Conservation (phyloP, 2,888 invertebrate species). For the Horisme vitalbata region DNA sequence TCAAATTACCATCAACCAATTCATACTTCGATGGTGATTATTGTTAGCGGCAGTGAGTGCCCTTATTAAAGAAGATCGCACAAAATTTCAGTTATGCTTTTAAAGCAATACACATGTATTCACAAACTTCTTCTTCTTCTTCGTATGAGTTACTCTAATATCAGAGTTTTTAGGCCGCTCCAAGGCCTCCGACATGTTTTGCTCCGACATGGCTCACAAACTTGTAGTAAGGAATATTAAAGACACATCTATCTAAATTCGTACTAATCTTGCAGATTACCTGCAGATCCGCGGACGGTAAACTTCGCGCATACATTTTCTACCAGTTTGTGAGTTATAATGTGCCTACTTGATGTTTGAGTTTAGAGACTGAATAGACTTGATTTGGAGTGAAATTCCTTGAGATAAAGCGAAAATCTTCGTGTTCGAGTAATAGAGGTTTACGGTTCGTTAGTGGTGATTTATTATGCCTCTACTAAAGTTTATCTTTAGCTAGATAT, state of each 20-base stretch:
- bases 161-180: neutral
- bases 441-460: slow-evolving; percentile 17
- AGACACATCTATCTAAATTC: neutral
- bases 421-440: slow-evolving; percentile 9
- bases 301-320: slow-evolving; percentile 48
- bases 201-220: too few relatives aligned
- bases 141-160: neutral
- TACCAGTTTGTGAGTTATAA: slow-evolving; percentile 21
- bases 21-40: too few relatives aligned
- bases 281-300: slow-evolving; percentile 17
- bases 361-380: slow-evolving; percentile 27
- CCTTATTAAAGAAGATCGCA: too few relatives aligned
- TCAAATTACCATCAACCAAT: too few relatives aligned
- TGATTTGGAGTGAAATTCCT: slow-evolving; percentile 28
- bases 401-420: slow-evolving; percentile 11
- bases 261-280: slow-evolving; percentile 26
- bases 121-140: too few relatives aligned
- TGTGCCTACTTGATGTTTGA: slow-evolving; percentile 13
- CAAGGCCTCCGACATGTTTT: too few relatives aligned
- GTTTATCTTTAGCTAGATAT: neutral
- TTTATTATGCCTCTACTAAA: neutral
- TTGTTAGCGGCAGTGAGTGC: too few relatives aligned
- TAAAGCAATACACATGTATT: too few relatives aligned
- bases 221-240: neutral
- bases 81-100: too few relatives aligned